Evolutionary conservation across 1,140 invertebrate genomes (phyloP), one percentile per base, ranked within the genome.

Genomic region (Rhizoglyphus robini): DNA sequence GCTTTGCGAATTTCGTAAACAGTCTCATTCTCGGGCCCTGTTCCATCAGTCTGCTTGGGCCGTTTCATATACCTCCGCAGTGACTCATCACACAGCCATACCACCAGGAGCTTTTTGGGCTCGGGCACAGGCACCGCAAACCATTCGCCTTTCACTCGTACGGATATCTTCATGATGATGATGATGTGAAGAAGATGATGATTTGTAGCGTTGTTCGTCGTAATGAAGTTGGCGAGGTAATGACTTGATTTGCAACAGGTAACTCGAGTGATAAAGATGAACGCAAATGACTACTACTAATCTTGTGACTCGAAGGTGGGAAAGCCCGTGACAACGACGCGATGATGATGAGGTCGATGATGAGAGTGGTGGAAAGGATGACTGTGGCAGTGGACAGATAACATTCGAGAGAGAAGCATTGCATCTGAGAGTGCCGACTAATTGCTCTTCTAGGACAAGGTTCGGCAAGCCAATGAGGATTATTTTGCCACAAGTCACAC

Each of bases 81-180:
- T 0, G 80, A 74, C 70, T 84, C 82, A 34, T 81, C 79, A 0
- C 80, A 81, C 34, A 84, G 71, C 80, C 81, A 83, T 20, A 71
- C 67, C 1, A 84, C 73, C 1, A 75, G 80, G 54, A 77, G 27
- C 27, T 61, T 67, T 70, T 72, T 67, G 75, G 78, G 77, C 70
- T 78, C 75, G 65, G 76, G 79, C 71, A 83, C 83, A 3, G 83
- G 83, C 5, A 84, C 78, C 60, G 83, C 81, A 49, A 84, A 77
- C 82, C 83, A 84, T 70, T 83, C 82, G 1, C 80, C 81, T 18
- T 81, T 72, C 51, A 84, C 76, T 63, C 80, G 71, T 30, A 79
- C 80, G 8, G 82, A 83, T 13, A 84, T 73, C 74, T 84, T 84
- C 83, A 84, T 84, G 1, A 27, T 51, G 23, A 11, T 8, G 8